A percentile compares a stretch with the other conserved stretches of the same genome.
Evolutionary conservation across 2,113 vertebrate genomes (phyloP).

Genomic region (Phyllostomus discolor): DNA sequence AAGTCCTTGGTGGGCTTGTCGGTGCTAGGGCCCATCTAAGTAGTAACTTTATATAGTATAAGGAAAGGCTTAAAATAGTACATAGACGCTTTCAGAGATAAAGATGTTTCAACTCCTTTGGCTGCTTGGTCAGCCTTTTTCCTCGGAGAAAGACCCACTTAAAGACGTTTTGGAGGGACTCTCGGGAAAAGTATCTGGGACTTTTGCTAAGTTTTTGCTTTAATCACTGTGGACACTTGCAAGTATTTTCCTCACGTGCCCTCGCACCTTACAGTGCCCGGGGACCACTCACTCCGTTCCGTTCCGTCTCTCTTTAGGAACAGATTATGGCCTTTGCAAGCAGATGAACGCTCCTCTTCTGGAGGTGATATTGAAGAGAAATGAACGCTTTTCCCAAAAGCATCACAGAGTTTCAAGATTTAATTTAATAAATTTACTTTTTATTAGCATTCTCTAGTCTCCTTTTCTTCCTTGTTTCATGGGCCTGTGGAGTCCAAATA

Average conservation of each 20-base stretch:
- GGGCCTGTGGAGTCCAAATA: neutral
- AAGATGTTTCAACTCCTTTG: neutral
- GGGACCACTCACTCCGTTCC: neutral
- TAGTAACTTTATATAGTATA: neutral
- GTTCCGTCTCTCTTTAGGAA: conserved; percentile 83
- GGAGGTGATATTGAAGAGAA: neutral
- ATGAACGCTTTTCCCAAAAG: neutral
- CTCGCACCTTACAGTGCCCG: neutral
- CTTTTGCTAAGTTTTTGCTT: neutral
- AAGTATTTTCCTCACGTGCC: neutral
- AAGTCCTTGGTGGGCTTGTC: neutral
- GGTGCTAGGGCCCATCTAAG: neutral
- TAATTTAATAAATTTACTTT: conserved; percentile 59
- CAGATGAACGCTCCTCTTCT: conserved; percentile 82
- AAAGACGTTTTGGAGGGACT: neutral
- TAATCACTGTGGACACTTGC: neutral
- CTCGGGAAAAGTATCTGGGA: neutral
- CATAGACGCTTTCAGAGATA: neutral
- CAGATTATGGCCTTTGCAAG: conserved; percentile 96
- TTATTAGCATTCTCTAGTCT: neutral
- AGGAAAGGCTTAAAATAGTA: neutral
- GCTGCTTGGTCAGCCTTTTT: neutral
- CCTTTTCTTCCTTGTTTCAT: neutral
- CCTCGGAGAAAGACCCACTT: neutral
- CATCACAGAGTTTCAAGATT: neutral